Percentiles rank a stretch among this genome's conserved stretches.
Conservation (phyloP, 2,888 invertebrate species). For the Entomobrya multifasciata region DNA sequence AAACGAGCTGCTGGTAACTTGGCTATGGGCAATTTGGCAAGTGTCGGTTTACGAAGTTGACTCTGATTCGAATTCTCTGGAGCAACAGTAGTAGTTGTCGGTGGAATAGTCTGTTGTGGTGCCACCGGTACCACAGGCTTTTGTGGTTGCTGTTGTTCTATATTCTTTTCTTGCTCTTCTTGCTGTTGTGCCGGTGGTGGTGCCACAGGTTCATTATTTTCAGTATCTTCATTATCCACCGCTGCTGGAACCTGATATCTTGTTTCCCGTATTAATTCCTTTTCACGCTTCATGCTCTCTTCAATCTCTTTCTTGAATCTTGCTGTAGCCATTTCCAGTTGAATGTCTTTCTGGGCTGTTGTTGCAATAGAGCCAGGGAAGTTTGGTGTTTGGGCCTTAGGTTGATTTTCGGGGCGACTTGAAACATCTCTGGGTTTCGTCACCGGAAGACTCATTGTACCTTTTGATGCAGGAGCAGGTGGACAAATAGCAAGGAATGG, state of each 20-base stretch:
- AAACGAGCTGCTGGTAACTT: constrained; percentile 63
- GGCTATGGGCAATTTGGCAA: constrained; percentile 48
- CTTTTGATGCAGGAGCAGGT: constrained; percentile 7
- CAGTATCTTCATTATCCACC: not conserved
- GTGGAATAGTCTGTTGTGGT: not conserved
- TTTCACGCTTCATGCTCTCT: constrained; percentile 77
- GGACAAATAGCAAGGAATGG: constrained; percentile 46
- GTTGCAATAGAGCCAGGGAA: not conserved
- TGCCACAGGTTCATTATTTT: not conserved
- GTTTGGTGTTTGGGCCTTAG: constrained; percentile 1
- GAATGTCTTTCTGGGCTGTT: constrained; percentile 62
- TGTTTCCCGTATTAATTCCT: constrained; percentile 74
- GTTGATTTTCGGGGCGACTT: constrained; percentile 50
- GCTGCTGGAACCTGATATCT: constrained; percentile 43
- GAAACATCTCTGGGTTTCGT: constrained; percentile 22
- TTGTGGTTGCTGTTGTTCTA: not conserved
- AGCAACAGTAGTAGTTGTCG: not conserved
- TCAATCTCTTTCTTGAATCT: constrained; percentile 78
- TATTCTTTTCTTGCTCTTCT: not conserved
- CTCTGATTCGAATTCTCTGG: constrained; percentile 34
- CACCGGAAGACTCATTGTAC: constrained; percentile 8
- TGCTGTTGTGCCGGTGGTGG: not conserved
- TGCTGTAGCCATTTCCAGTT: constrained; percentile 78
- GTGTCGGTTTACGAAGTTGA: constrained; percentile 53
- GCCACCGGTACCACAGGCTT: not conserved